These are phyloP conservation scores for Abrostola tripartita DNA, from an alignment of 2,888 invertebrate species.

Conservation along the genomic window DNA sequence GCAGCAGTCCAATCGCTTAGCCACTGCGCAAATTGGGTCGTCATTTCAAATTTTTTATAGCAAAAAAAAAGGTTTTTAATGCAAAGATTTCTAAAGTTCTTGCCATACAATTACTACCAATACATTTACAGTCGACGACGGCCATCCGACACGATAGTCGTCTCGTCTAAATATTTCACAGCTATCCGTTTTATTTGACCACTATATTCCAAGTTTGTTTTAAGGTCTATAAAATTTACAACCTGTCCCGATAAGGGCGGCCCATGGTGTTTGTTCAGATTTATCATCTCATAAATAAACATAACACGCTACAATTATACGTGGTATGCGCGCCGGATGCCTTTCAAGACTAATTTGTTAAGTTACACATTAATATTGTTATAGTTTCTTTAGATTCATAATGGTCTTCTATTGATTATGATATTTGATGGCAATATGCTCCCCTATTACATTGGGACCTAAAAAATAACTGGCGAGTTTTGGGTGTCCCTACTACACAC, in stretches of 20 bases:
- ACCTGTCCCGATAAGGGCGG: conserved; percentile 65
- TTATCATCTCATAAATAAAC: conserved; percentile 74
- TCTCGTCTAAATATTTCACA: conserved; percentile 27
- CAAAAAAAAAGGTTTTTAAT: no score
- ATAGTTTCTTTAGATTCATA: conserved; percentile 19
- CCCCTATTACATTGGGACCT: no score
- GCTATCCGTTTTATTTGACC: conserved; percentile 62
- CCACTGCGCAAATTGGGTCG: no score
- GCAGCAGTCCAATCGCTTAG: no score
- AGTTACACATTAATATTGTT: conserved; percentile 25
- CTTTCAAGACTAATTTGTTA: conserved; percentile 41
- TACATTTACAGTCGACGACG: not conserved
- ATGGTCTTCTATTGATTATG: conserved; percentile 18
- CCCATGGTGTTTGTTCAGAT: conserved; percentile 66
- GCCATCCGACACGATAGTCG: conserved; percentile 36
- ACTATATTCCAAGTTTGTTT: conserved; percentile 70
- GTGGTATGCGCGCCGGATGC: conserved; percentile 33
- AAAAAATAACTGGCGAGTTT: no score
- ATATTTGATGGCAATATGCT: no score
- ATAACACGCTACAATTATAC: conserved; percentile 59
- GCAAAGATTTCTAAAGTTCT: no score
- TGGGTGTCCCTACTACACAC: no score
- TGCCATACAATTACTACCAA: no score
- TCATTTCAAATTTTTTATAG: no score
- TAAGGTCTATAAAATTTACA: conserved; percentile 74